A percentile compares a stretch with the other conserved stretches of the same genome.
Evolutionary conservation across 1,140 invertebrate genomes (phyloP).

Genomic region (Lucilia cuprina): DNA sequence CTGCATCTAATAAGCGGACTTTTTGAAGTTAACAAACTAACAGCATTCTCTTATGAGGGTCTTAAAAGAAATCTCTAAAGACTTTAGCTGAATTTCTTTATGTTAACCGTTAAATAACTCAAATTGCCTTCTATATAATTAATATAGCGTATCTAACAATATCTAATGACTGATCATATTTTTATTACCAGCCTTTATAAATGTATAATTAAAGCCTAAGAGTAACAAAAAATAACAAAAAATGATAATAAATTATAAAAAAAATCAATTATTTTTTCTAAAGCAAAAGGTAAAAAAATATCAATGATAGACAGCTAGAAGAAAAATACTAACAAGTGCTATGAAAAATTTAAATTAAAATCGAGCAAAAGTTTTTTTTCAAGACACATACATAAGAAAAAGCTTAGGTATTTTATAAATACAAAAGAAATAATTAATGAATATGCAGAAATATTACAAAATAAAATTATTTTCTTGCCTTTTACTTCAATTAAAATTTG

Average conservation of each 20-base stretch:
- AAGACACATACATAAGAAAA: background rate
- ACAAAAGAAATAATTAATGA: background rate
- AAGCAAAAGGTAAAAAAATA: background rate
- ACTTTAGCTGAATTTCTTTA: background rate
- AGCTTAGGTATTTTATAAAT: background rate
- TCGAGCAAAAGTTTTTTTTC: background rate
- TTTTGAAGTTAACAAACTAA: too few relatives aligned
- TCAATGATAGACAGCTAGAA: constrained; percentile 12
- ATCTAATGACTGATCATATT: background rate
- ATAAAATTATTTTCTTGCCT: background rate
- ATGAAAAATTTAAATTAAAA: background rate
- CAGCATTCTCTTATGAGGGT: too few relatives aligned
- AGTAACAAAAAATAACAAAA: background rate
- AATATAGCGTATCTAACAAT: too few relatives aligned
- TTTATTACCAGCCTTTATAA: background rate
- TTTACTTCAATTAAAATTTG: background rate
- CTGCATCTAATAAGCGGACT: too few relatives aligned
- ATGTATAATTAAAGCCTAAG: constrained; percentile 2
- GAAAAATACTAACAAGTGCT: constrained; percentile 1
- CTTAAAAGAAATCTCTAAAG: too few relatives aligned
- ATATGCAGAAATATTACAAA: background rate
- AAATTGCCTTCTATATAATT: background rate
- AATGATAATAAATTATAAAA: background rate
- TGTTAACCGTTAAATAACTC: background rate
- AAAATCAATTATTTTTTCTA: constrained; percentile 4